phyloP scores from a whole-genome alignment of 2,113 vertebrate species.

The Xyrauchen texanus region DNA sequence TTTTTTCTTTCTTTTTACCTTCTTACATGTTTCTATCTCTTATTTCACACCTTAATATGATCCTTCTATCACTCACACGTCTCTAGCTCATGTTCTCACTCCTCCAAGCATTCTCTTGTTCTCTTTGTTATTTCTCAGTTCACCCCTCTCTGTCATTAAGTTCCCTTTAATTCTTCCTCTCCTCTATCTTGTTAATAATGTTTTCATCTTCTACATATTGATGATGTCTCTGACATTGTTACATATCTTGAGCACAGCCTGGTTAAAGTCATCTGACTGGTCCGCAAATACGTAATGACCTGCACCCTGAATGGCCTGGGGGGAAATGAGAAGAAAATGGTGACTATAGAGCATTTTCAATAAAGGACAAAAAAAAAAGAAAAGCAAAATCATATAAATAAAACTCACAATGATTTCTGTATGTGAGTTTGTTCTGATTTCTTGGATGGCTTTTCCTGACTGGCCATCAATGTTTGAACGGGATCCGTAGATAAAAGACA shows the following conservation, averaged over 20 bases:
- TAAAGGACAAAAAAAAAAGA: no score
- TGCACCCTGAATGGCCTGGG: conserved; percentile 89
- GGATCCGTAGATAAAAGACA: conserved; percentile 90
- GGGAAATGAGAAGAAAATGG: not conserved
- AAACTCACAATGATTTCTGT: conserved; percentile 86
- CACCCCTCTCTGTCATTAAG: no score
- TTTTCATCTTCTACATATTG: not conserved
- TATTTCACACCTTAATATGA: no score
- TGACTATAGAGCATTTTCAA: not conserved
- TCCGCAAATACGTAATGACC: conserved; percentile 96
- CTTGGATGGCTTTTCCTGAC: conserved; percentile 85
- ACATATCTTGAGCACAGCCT: conserved; percentile 82
- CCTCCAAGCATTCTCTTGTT: no score
- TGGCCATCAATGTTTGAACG: conserved; percentile 92
- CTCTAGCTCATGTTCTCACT: no score
- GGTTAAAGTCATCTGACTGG: conserved; percentile 93
- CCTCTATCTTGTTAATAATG: not conserved
- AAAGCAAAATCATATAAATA: not conserved
- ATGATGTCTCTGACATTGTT: not conserved
- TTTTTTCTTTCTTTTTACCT: no score
- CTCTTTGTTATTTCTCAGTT: no score
- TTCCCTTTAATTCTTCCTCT: no score
- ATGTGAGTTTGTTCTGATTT: conserved; percentile 78
- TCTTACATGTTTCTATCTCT: no score
- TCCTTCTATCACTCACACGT: no score